Conservation (phyloP, 2,888 invertebrate species). For the Ennomos erosarius region DNA sequence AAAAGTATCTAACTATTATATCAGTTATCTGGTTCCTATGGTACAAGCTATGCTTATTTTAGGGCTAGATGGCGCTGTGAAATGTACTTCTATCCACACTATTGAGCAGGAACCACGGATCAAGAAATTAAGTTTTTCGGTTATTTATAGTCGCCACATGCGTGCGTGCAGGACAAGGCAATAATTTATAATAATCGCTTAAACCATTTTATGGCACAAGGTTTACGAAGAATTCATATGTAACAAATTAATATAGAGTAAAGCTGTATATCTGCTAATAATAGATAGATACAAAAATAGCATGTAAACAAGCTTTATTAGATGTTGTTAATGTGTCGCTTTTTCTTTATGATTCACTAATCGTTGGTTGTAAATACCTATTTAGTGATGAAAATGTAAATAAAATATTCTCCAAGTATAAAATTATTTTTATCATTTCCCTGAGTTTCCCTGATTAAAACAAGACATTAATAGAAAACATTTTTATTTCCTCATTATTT, state of each 20-base stretch:
- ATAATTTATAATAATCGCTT: too few relatives aligned
- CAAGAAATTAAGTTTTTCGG: too few relatives aligned
- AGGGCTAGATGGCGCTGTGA: too few relatives aligned
- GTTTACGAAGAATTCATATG: too few relatives aligned
- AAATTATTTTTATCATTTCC: slow-evolving; percentile 5
- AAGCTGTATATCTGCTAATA: neutral
- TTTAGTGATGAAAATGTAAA: slow-evolving; percentile 76
- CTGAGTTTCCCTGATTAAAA: neutral
- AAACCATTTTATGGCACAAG: too few relatives aligned
- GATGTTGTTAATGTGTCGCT: slow-evolving; percentile 50
- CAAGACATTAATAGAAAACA: neutral
- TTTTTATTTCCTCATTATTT: slow-evolving; percentile 42
- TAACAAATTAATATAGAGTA: too few relatives aligned
- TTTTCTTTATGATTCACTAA: slow-evolving; percentile 58
- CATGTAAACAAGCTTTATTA: slow-evolving; percentile 40
- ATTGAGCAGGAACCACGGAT: too few relatives aligned
- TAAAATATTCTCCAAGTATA: slow-evolving; percentile 78
- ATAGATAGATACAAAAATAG: slow-evolving; percentile 21
- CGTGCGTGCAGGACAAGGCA: too few relatives aligned
- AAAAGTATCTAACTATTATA: too few relatives aligned
- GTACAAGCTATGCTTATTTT: too few relatives aligned
- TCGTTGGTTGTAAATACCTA: slow-evolving; percentile 72
- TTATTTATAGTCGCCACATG: too few relatives aligned
- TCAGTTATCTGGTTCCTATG: too few relatives aligned
- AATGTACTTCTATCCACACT: neutral